Percentiles rank a stretch among this genome's conserved stretches.
Conservation (phyloP, 2,113 vertebrate species). For the Misgurnus mizolepis region DNA sequence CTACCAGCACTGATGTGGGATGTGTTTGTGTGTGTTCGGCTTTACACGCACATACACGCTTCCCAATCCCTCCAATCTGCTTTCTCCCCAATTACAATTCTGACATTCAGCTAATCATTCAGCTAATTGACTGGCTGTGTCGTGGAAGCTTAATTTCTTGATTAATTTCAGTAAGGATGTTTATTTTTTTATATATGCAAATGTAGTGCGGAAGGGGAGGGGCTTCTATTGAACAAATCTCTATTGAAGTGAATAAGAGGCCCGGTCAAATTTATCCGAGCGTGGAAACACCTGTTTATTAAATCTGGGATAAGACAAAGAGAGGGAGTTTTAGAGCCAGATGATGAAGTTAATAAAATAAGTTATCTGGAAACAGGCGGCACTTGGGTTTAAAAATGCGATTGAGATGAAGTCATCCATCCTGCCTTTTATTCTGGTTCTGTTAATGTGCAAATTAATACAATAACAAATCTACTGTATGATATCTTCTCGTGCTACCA, state of each 20-base stretch:
- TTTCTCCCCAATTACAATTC: constrained; percentile 97
- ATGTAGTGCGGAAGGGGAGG: constrained; percentile 70
- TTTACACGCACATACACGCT: constrained; percentile 55
- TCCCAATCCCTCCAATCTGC: constrained; percentile 90
- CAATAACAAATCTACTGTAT: background rate
- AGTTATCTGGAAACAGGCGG: constrained; percentile 13
- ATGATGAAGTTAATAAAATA: constrained; percentile 50
- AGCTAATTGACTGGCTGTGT: constrained; percentile 85
- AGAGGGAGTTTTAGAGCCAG: constrained; percentile 34
- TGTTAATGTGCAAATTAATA: constrained; percentile 21
- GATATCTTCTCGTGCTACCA: background rate
- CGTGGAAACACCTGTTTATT: constrained; percentile 77
- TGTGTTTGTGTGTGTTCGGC: constrained; percentile 62
- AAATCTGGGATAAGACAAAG: constrained; percentile 58
- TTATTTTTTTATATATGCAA: constrained; percentile 87
- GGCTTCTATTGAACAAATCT: constrained; percentile 70
- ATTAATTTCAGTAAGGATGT: constrained; percentile 86
- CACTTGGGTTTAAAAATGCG: constrained; percentile 31
- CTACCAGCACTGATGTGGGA: constrained; percentile 82
- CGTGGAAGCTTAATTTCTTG: constrained; percentile 97
- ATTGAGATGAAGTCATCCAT: constrained; percentile 8
- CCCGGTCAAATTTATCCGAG: constrained; percentile 76
- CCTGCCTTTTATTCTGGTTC: background rate
- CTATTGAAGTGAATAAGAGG: constrained; percentile 55
- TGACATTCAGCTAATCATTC: constrained; percentile 98